Base-by-base conservation (phyloP, 1,140 invertebrate species). In the Conopomorpha cramerella region DNA sequence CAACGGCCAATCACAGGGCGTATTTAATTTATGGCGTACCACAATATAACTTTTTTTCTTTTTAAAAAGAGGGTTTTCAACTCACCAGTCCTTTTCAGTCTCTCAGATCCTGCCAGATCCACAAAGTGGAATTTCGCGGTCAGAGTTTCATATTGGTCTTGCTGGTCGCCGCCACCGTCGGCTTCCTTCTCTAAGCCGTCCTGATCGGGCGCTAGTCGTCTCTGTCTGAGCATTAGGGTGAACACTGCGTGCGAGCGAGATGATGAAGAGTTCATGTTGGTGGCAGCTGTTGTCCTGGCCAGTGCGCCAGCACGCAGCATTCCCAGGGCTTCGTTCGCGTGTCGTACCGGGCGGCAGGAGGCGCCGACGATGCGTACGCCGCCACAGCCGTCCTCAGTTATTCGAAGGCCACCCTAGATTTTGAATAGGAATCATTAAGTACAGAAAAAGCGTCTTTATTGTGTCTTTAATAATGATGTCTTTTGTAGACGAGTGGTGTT, bases 231-330 rank as follows among this genome's bases (percentile, higher is more conserved):
- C 45, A 91, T 82, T 1, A 99, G 77, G 0, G 96, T 98, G 65
- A 99, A 99, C 30, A 99, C 91, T 1, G 96, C 96, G 63, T 99
- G 96, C 8, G 93, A 97, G 37, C 96, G 73, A 10, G 93, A 96
- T 1, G 94, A 97, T 46, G 95, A 91, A 3, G 93, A 92, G 78
- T 93, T 93, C 96, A 99, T 99, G 71, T 96, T 92, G 0, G 96
- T 99, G 15, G 90, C 90, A 1, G 93, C 96, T 2, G 96, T 99
- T 28, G 94, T 96, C 13, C 96, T 78, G 0, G 92, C 90, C 2
- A 96, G 73, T 4, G 96, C 95, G 2, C 96, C 96, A 15, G 90
- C 81, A 42, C 93, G 83, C 10, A 99, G 81, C 46, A 90, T 88
- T 30, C 89, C 85, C 38, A 99, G 77, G 0, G 96, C 93, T 56